Evolutionary conservation across 37 sponge, comb jelly and placozoan genomes (phyloP).

Genomic region (Ianthella basta): DNA sequence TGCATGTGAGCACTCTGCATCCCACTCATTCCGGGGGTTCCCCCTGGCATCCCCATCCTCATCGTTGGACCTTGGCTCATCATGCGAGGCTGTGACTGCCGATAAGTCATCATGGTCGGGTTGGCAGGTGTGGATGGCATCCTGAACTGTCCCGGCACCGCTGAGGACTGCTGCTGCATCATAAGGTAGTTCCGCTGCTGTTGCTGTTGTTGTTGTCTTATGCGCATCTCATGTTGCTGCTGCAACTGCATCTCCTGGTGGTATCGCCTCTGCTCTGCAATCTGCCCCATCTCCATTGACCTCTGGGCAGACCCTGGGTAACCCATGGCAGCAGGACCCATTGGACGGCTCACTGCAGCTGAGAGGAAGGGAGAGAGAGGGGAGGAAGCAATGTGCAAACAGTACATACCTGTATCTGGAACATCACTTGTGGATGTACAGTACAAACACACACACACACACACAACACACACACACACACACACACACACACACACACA

Average conservation of each 20-base stretch:
- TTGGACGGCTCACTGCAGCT: too few relatives aligned
- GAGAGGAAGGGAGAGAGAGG: too few relatives aligned
- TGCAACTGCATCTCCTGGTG: neutral
- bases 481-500: too few relatives aligned
- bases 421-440: too few relatives aligned
- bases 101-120: neutral
- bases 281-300: neutral
- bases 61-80: too few relatives aligned
- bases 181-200: neutral
- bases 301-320: too few relatives aligned
- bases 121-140: neutral
- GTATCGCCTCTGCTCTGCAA: neutral
- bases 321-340: too few relatives aligned
- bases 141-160: neutral
- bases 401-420: too few relatives aligned
- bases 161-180: neutral
- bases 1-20: constrained; percentile 12
- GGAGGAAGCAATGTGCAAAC: too few relatives aligned
- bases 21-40: neutral
- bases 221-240: neutral
- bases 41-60: neutral
- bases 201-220: constrained; percentile 5
- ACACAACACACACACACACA: too few relatives aligned
- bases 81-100: too few relatives aligned
- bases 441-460: too few relatives aligned